Base-by-base conservation (phyloP, 2,113 vertebrate genomes). In the Salvator merianae region DNA sequence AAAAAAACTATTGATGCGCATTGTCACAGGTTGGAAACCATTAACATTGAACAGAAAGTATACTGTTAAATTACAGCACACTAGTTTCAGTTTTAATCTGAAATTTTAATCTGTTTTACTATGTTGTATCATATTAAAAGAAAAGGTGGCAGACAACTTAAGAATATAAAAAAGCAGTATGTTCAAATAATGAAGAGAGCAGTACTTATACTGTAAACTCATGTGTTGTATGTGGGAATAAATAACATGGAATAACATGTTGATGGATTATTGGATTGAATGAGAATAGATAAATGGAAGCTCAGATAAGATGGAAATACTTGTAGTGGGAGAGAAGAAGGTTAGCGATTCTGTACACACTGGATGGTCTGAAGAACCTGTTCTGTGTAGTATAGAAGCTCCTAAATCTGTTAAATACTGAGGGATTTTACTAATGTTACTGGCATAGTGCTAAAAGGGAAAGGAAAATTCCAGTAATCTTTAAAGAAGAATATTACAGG, bases 41-140 rank as follows among this genome's bases (percentile, higher is more conserved):
- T 55, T 32, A 77, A 81, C 66, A 79, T 32, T 53, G 82, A 83
- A 82, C 36, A 88, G 90, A 88, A 26, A 34, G 0, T 53, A 77
- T 82, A 38, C 43, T 83, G 70, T 82, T 87, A 34, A 86, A 84
- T 47, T 80, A 36, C 80, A 79, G 87, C 82, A 82, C 24, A 78
- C 28, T 3, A 18, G 53, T 86, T 89, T 89, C 0, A 0, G 36
- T 69, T 83, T 79, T n/a, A 36, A 34, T 68, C 79, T 55, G 86
- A 71, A 84, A 81, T 77, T 26, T 79, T 81, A 81, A 12, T n/a
- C 78, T 55, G 4, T 74, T 36, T 86, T 91, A 86, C 50, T 83
- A 16, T 80, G 0, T 85, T 81, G 40, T 50, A 47, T 26, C 26
- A 81, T 63, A 86, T 24, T 43, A 53, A 59, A 59, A 20, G 13